Percentiles rank a stretch among this genome's conserved stretches.
Evolutionary conservation across 2,888 invertebrate genomes (phyloP).

Genomic region (Stegana nigrithorax): DNA sequence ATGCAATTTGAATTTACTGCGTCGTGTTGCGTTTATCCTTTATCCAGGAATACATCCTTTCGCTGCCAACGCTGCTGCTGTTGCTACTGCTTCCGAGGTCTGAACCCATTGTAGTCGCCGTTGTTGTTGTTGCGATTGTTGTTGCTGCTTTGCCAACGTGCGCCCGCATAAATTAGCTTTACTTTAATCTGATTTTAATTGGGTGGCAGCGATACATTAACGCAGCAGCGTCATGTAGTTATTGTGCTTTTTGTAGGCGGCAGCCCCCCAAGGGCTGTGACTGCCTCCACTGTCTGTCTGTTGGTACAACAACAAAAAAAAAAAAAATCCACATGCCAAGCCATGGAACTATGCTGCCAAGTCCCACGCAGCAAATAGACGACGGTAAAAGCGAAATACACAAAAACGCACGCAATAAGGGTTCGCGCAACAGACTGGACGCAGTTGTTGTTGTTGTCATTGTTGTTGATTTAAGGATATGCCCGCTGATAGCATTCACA

Average conservation of each 20-base stretch:
- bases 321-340: not conserved
- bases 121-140: constrained; percentile 17
- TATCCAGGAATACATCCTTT: too few relatives aligned
- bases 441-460: not conserved
- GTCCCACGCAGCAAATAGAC: too few relatives aligned
- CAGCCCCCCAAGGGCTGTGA: not conserved
- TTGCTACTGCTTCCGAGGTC: not conserved
- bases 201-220: constrained; percentile 31
- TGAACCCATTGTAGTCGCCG: too few relatives aligned
- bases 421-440: not conserved
- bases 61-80: not conserved
- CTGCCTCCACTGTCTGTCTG: too few relatives aligned
- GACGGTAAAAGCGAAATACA: not conserved
- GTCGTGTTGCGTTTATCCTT: too few relatives aligned
- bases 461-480: not conserved
- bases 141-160: constrained; percentile 56
- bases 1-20: constrained; percentile 6
- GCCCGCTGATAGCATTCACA: not conserved
- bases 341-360: too few relatives aligned
- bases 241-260: not conserved
- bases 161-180: constrained; percentile 64
- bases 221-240: not conserved
- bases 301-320: not conserved
- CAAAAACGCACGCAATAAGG: not conserved
- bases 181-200: constrained; percentile 64